Evolutionary conservation across 2,113 vertebrate genomes (phyloP), one percentile per base, ranked within the genome.

Genomic region (Semicossyphus pulcher): DNA sequence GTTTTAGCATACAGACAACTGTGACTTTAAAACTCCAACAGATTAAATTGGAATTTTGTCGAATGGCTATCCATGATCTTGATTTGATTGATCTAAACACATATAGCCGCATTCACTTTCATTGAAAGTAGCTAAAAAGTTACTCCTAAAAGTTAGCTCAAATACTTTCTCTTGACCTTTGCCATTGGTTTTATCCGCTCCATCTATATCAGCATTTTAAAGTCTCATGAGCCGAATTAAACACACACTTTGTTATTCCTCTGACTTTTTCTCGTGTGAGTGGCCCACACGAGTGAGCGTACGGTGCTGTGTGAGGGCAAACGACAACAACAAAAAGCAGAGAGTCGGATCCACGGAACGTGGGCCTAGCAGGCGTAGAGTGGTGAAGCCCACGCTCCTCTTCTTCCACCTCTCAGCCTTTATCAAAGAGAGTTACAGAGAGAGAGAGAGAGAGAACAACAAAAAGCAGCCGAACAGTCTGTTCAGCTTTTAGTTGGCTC

Each of bases 351-450:
- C 54, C 10, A 44, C 56, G 42, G 47, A 36, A 69, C 11, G 36
- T 70, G 42, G 76, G 72, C 63, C 41, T n/a, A n/a, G n/a, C n/a
- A 10, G 70, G 59, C 4, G 31, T 53, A 36, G 70, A 87, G 80
- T 59, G 74, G 28, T 12, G 48, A 23, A 72, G 76, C 81, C 77
- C 77, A 81, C 74, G 10, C 56, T 6, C 75, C 54, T 73, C 72
- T 51, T 68, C 56, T 41, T 10, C n/a, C 53, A 42, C 61, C 73
- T 72, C 51, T 66, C 64, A 52, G 21, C 66, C 66, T 68, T 72
- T 10, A 71, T 59, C 52, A 63, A 37, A 66, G 69, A 53, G 82
- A 57, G 70, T 31, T 61, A 21, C 31, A 36, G 6, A 39, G 36
- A 0, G 3, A 70, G 9, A 54, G n/a, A 3, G 3, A 23, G 52